Evolutionary conservation across 2,797 vertebrate species (phyloP).

Genomic region (Lithobates sylvaticus): DNA sequence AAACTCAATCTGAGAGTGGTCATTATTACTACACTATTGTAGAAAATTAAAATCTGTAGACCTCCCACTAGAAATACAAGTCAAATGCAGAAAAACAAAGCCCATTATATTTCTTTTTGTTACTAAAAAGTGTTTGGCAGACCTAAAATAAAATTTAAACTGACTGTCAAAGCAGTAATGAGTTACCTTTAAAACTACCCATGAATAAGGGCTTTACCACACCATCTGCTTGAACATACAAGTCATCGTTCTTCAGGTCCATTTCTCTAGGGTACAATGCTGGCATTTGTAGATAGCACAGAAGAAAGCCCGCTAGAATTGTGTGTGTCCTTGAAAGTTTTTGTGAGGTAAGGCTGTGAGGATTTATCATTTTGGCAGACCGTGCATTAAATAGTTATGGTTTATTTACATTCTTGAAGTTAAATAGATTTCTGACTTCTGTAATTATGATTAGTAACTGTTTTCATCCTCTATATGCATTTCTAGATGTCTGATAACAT

Average conservation of each 20-base stretch:
- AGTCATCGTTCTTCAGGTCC: conserved; percentile 57
- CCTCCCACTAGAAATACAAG: background rate
- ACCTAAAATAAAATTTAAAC: background rate
- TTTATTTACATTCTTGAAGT: conserved; percentile 50
- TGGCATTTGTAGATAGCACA: conserved; percentile 45
- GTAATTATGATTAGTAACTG: conserved; percentile 47
- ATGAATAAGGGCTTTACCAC: conserved; percentile 50
- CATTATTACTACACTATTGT: background rate
- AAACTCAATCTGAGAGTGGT: background rate
- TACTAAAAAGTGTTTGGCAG: background rate
- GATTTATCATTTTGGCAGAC: conserved; percentile 58
- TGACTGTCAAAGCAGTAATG: conserved; percentile 18
- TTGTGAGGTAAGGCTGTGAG: conserved; percentile 46
- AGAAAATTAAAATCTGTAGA: background rate
- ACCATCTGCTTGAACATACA: conserved; percentile 51
- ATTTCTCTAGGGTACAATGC: conserved; percentile 56
- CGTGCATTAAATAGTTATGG: conserved; percentile 43
- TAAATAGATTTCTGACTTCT: conserved; percentile 17
- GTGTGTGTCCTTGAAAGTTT: conserved; percentile 58
- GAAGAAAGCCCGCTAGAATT: conserved; percentile 25
- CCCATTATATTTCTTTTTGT: background rate
- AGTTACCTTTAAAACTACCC: conserved; percentile 30
- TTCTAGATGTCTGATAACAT: conserved; percentile 5
- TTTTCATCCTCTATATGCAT: conserved; percentile 24
- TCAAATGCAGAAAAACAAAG: background rate